A percentile compares a stretch with the other conserved stretches of the same genome.
phyloP scores from a whole-genome alignment of 92 coral and sea anemone genomes.

The Isaurus tuberculatus region DNA sequence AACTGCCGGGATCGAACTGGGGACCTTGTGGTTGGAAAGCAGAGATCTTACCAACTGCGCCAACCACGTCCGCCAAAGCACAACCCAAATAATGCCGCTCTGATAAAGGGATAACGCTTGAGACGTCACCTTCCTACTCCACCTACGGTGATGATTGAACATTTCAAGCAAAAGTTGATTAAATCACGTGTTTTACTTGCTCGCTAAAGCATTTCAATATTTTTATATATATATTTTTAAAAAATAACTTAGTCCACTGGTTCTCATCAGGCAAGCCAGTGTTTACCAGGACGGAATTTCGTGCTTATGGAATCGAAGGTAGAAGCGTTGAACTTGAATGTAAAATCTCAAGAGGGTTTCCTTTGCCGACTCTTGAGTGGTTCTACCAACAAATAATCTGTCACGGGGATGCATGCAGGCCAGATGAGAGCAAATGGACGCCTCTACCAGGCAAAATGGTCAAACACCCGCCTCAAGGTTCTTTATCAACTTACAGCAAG shows the following conservation, averaged over 20 bases:
- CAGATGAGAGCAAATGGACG: conserved; percentile 1
- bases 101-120: no score
- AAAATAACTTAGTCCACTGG: neutral
- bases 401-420: neutral
- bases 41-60: no score
- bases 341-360: conserved; percentile 4
- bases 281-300: neutral
- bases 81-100: no score
- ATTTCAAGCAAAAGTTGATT: no score
- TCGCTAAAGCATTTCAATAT: no score
- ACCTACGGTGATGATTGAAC: no score
- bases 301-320: neutral
- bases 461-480: neutral
- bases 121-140: no score
- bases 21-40: no score
- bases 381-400: conserved; percentile 7
- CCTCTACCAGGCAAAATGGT: neutral
- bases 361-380: conserved; percentile 22
- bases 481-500: neutral
- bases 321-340: neutral
- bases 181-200: no score
- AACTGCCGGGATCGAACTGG: no score
- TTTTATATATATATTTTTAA: no score
- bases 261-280: conserved; percentile 8
- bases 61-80: no score